A percentile compares a stretch with the other conserved stretches of the same genome.
Evolutionary conservation across 2,888 invertebrate species (phyloP).

Genomic region (Baccha elongata): DNA sequence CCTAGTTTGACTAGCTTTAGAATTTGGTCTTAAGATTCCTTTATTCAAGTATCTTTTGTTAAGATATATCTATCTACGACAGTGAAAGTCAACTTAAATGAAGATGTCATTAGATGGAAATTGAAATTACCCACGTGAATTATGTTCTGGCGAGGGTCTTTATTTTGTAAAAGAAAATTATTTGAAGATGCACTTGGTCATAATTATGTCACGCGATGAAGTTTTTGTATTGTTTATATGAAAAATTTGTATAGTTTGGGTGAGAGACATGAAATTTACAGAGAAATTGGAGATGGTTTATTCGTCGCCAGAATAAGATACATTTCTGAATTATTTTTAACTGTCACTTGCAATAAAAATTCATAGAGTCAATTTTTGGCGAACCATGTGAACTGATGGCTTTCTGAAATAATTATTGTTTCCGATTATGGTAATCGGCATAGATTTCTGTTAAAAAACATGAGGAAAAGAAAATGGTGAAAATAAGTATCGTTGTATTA

Average conservation of each 20-base stretch:
- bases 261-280: not conserved
- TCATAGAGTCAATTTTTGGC: no score
- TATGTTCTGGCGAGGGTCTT: constrained; percentile 17
- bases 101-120: constrained; percentile 59
- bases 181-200: not conserved
- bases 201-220: not conserved
- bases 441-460: no score
- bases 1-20: constrained; percentile 7
- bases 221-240: not conserved
- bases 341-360: not conserved
- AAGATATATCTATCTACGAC: not conserved
- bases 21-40: constrained; percentile 37
- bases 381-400: no score
- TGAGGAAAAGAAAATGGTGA: no score
- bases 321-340: no score
- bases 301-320: no score
- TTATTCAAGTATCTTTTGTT: not conserved
- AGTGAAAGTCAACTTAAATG: constrained; percentile 59
- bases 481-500: no score
- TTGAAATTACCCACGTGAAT: constrained; percentile 30
- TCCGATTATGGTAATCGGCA: no score
- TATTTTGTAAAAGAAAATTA: not conserved
- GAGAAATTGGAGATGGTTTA: no score
- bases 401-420: no score
- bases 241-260: not conserved